phyloP scores from a whole-genome alignment of 1,140 invertebrate genomes.

The Caenorhabditis latens region DNA sequence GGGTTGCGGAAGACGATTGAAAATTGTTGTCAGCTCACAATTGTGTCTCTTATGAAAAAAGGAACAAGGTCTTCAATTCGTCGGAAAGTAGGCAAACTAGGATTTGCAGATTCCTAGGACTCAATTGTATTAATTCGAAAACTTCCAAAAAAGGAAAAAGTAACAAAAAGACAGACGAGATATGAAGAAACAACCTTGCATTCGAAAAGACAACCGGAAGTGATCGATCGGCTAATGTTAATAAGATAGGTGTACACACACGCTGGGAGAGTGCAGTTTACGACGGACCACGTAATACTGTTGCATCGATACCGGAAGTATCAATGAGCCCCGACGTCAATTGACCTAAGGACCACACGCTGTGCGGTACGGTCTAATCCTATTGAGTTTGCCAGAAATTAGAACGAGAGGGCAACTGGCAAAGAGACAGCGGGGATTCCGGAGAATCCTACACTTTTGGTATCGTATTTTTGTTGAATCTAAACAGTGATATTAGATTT shows the following conservation, averaged over 20 bases:
- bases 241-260: background rate
- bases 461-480: background rate
- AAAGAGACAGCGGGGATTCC: background rate
- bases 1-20: background rate
- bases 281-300: constrained; percentile 27
- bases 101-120: too few species aligned
- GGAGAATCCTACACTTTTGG: constrained; percentile 1
- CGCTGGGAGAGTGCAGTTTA: background rate
- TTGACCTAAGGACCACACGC: constrained; percentile 9
- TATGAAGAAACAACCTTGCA: too few species aligned
- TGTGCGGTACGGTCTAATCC: constrained; percentile 34
- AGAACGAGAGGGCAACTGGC: background rate
- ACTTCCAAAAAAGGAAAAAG: too few species aligned
- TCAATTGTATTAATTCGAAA: too few species aligned
- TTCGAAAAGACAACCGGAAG: background rate
- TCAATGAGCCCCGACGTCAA: constrained; percentile 31
- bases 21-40: constrained; percentile 27
- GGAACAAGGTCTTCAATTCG: constrained; percentile 1
- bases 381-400: background rate
- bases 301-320: constrained; percentile 44
- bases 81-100: too few species aligned
- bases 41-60: constrained; percentile 2
- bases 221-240: background rate
- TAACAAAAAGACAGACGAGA: too few species aligned
- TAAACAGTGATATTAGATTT: background rate